Base-by-base conservation (phyloP, 92 coral and sea anemone genomes). In the Actinernus sp. region DNA sequence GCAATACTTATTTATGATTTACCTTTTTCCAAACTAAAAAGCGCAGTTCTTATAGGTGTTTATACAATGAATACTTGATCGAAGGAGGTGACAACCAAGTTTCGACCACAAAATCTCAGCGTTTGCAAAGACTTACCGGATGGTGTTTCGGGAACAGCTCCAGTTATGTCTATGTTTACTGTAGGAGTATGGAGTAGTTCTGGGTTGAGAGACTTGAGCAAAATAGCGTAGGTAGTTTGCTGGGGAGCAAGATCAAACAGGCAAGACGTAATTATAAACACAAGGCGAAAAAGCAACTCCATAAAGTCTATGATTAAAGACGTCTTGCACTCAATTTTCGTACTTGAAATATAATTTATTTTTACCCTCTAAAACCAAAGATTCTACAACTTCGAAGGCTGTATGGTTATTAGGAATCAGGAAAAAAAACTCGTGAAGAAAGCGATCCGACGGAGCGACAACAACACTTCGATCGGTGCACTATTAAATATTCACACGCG, bases 121-220 rank as follows among this genome's bases (percentile, higher is more conserved):
- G 68, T 12, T 2, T 2, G n/a, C 38, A 29, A 1, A 14, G 0
- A 38, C 38, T 40, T 27, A 40, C 55, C 39, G 3, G 72, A 26
- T 43, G 33, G 31, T 18, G 30, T 48, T 33, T 65, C 19, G 23
- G 39, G 47, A 14, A 60, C 38, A 50, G 29, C 49, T 46, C 58
- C 63, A 4, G 20, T 48, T 48, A 39, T 13, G 32, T 66, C 32
- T 2, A 89, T 85, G 30, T 61, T 57, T 20, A 85, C 65, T 16
- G 23, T 51, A 2, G 96, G 96, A 6, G 46, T 20, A 20, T 54
- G 39, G 31, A 89, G 49, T 7, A 89, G 65, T 38, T 74, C 74
- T 6, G 80, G 85, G 51, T 63, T 85, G 4, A 68, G 33, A 0
- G 96, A 70, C 49, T 62, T 26, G 1, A 76, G 11, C 31, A 52